Percentiles rank a stretch among this genome's conserved stretches.
phyloP scores from a whole-genome alignment of 1,140 invertebrate genomes.

The Plutomurus gul region DNA sequence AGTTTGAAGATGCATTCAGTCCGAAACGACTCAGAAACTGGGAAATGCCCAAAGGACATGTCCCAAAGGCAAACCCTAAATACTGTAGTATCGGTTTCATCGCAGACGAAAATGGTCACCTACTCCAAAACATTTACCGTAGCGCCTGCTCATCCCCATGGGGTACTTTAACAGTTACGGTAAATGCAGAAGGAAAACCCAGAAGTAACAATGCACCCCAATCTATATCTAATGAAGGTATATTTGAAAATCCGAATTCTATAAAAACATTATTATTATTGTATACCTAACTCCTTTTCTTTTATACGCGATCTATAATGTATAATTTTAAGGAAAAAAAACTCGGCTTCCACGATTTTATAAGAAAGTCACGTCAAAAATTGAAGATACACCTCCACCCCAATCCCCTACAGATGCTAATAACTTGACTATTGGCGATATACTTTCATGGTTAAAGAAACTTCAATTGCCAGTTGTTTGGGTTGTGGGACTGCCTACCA shows the following conservation, averaged over 20 bases:
- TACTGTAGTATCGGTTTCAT: neutral
- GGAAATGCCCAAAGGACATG: neutral
- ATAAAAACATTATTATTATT: no score
- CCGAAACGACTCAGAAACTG: slow-evolving; percentile 30
- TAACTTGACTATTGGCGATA: neutral
- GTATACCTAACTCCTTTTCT: no score
- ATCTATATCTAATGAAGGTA: no score
- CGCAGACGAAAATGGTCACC: slow-evolving; percentile 2
- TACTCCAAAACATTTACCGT: neutral
- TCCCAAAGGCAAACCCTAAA: neutral
- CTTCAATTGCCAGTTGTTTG: slow-evolving; percentile 22
- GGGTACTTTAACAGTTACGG: neutral
- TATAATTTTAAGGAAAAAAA: no score
- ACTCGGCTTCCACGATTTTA: no score
- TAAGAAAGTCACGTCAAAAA: no score
- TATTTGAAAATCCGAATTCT: no score
- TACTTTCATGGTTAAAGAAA: neutral
- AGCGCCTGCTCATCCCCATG: slow-evolving; percentile 31
- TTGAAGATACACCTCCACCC: no score
- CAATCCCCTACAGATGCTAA: no score
- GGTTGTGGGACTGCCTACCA: slow-evolving; percentile 10
- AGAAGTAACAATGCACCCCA: no score
- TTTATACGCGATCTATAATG: no score
- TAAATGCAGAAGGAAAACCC: neutral
- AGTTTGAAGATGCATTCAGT: slow-evolving; percentile 24